Evolutionary conservation across 2,888 invertebrate genomes (phyloP).

Genomic region (Elegia similella): DNA sequence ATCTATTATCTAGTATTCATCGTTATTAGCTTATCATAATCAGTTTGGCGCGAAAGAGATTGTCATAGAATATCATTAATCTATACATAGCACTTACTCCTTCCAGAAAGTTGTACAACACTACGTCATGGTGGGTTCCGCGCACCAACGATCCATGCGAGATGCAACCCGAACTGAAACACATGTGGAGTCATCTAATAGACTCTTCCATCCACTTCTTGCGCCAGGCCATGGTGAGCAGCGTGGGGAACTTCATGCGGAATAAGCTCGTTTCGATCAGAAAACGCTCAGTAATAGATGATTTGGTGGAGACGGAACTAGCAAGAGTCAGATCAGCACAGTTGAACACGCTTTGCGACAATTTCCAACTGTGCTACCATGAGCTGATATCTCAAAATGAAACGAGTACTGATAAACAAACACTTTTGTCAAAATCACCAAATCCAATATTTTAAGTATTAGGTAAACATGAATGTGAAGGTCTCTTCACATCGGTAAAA

Average conservation of each 20-base stretch:
- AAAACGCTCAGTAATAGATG: conserved; percentile 19
- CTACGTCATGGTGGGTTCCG: background rate
- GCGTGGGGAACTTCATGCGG: conserved; percentile 18
- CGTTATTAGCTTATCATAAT: too few relatives aligned
- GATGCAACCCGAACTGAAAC: background rate
- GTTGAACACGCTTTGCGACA: conserved; percentile 39
- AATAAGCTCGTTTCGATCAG: conserved; percentile 19
- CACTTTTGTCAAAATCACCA: too few relatives aligned
- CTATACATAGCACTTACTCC: too few relatives aligned
- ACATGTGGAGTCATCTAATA: background rate
- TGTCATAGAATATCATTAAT: too few relatives aligned
- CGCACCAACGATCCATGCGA: background rate
- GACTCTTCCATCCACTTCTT: background rate
- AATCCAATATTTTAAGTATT: too few relatives aligned
- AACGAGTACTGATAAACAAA: background rate
- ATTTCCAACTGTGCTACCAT: conserved; percentile 41
- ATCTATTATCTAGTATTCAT: too few relatives aligned
- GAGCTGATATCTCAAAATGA: conserved; percentile 26
- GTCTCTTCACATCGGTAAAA: background rate
- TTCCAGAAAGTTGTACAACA: conserved; percentile 3
- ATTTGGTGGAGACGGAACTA: conserved; percentile 32
- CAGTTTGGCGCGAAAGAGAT: too few relatives aligned
- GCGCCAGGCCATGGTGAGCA: background rate
- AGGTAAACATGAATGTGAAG: conserved; percentile 17
- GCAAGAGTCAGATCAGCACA: conserved; percentile 30